Evolutionary conservation across 2,797 vertebrate genomes (phyloP), one percentile per base, ranked within the genome.

Genomic region (Gallinago stenura): DNA sequence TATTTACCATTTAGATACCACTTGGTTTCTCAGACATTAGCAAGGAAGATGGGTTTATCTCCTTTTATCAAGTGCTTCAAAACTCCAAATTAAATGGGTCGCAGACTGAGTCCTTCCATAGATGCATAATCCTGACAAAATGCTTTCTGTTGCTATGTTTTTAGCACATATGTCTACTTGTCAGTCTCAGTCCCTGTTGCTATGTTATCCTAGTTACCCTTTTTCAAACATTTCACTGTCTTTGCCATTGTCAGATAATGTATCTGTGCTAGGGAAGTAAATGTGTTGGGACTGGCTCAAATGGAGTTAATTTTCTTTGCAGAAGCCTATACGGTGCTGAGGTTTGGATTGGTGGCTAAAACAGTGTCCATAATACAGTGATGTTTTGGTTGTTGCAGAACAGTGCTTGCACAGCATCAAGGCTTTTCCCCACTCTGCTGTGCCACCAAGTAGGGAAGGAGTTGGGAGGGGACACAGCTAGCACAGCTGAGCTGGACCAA

Each of bases 371-470:
- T 46, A 70, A n/a, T 28, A 39, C 13, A 30, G 4, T 21, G 18
- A 3, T 21, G 25, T 62, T 64, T 70, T 58, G 33, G 12, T 26
- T 80, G 12, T 28, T 1, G 2, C 37, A n/a, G 28, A 89, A 69
- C 21, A 41, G 30, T 28, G 15, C 15, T 75, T 53, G 6, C 15
- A 30, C 56, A 70, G 6, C 25, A 2, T 33, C 24, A 46, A 57
- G 20, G 19, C 14, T 60, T 80, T 50, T 70, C 60, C 28, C 18
- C 15, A n/a, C 25, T 35, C n/a, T 33, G 9, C 26, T 15, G 2
- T 2, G 0, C 15, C 28, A 51, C 13, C 1, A 0, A 45, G 28
- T 15, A 51, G 17, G n/a, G 37, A 58, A n/a, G 24, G 41, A 65
- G 20, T 1, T 75, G 26, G 4, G 15, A 70, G 31, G 8, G 9